Evolutionary conservation across 2,113 vertebrate species (phyloP), one percentile per base, ranked within the genome.

Genomic region (Dasyurus viverrinus): DNA sequence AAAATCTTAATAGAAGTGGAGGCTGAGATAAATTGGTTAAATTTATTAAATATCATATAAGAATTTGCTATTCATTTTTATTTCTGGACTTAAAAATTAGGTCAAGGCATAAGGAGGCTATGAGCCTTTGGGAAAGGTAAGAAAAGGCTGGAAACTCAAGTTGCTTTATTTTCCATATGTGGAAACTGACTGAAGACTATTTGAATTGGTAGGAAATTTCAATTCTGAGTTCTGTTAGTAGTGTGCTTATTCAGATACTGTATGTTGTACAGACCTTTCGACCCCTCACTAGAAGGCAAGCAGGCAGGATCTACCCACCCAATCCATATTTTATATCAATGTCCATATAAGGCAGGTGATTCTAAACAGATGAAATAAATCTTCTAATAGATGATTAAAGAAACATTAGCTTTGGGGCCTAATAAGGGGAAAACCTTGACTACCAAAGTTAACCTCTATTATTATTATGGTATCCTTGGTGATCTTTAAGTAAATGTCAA

Each of bases 361-460:
- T 68, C 57, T 68, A 30, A 12, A 36, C n/a, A 36, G 60, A 68
- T 30, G 30, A 36, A 16, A 68, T 30, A 68, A 36, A 68, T 36
- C 12, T 68, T 30, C 30, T 68, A 36, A 68, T 68, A 27, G 60
- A 68, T 68, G 84, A 26, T 60, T 90, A 57, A 8, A 97, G 89
- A 93, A 94, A 95, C 24, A 90, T 90, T 90, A 93, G n/a, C 8
- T 89, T 60, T 54, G 57, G 90, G 54, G 23, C 42, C 90, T 6
- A 54, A 91, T 52, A 55, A 53, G 14, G 50, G 4, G 91, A 42
- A 50, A 89, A n/a, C 54, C 91, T 54, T 84, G 36, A 12, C 91
- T 90, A 96, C 92, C 54, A 26, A 90, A 90, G 93, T 25, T 93
- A 19, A 91, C 0, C 2, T 2, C 54, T 12, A 9, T 26, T 60